These are phyloP conservation scores for Pimephales promelas DNA, from an alignment of 2,113 vertebrate genomes.

Conservation along the genomic window DNA sequence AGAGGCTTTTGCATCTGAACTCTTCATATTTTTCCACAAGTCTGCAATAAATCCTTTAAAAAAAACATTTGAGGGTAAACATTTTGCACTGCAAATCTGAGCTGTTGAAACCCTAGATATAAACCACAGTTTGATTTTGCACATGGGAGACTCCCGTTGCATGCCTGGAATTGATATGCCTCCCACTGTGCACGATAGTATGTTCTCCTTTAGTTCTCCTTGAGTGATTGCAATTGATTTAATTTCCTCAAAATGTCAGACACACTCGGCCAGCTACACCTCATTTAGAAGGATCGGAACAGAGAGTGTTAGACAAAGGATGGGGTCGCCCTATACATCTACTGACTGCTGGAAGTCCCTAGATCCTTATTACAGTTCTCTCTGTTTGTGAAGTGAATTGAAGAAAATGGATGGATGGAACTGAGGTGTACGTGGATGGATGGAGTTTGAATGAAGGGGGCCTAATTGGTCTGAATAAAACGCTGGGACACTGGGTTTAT, in stretches of 20 bases:
- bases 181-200: not conserved
- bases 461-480: constrained; percentile 48
- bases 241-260: constrained; percentile 34
- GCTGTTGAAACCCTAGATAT: constrained; percentile 17
- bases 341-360: constrained; percentile 24
- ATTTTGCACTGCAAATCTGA: constrained; percentile 2
- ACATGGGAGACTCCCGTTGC: constrained; percentile 14
- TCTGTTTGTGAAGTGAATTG: constrained; percentile 12
- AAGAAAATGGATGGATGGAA: not conserved
- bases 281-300: constrained; percentile 11
- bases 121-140: constrained; percentile 19
- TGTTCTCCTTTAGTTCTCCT: constrained; percentile 39
- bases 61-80: constrained; percentile 25
- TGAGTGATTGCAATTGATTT: constrained; percentile 17
- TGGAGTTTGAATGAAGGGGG: not conserved
- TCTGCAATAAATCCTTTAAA: constrained; percentile 21
- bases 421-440: not conserved
- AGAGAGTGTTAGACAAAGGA: not conserved
- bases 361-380: constrained; percentile 37
- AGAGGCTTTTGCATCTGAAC: no score
- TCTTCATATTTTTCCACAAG: not conserved
- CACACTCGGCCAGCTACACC: constrained; percentile 13
- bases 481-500: constrained; percentile 8
- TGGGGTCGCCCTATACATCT: not conserved
- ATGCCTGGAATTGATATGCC: constrained; percentile 16